Evolutionary conservation across 2,113 vertebrate species (phyloP).

Genomic region (Dipodomys merriami): DNA sequence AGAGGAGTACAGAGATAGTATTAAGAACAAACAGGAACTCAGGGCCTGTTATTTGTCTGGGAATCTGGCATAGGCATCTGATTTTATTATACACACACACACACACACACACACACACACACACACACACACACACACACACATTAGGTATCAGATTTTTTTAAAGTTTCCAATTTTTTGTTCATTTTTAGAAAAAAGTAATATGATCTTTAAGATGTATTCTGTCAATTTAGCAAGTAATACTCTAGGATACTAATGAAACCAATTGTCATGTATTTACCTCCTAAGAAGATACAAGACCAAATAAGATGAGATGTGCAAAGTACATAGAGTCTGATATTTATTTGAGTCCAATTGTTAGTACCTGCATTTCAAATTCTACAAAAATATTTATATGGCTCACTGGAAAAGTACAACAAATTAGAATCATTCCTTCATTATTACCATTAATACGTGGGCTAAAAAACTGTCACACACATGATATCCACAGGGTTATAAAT

Average conservation of each 20-base stretch:
- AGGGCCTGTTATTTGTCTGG: neutral
- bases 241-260: conserved; percentile 26
- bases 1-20: neutral
- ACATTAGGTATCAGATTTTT: too few species aligned
- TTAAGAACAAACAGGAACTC: neutral
- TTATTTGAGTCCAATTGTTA: neutral
- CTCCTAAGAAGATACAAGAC: neutral
- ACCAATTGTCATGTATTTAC: neutral
- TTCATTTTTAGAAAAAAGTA: neutral
- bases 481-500: neutral
- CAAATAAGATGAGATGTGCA: neutral
- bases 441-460: neutral
- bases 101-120: too few species aligned
- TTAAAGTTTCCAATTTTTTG: too few species aligned
- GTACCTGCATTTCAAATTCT: neutral
- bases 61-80: neutral
- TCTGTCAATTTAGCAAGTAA: conserved; percentile 12
- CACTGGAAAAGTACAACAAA: neutral
- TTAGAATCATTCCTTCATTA: conserved; percentile 13
- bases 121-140: too few species aligned
- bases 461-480: neutral
- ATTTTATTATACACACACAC: neutral
- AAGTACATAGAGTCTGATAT: neutral
- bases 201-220: neutral
- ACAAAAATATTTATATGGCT: neutral